Evolutionary conservation across 2,888 invertebrate genomes (phyloP).

Genomic region (Schizaphis graminum): DNA sequence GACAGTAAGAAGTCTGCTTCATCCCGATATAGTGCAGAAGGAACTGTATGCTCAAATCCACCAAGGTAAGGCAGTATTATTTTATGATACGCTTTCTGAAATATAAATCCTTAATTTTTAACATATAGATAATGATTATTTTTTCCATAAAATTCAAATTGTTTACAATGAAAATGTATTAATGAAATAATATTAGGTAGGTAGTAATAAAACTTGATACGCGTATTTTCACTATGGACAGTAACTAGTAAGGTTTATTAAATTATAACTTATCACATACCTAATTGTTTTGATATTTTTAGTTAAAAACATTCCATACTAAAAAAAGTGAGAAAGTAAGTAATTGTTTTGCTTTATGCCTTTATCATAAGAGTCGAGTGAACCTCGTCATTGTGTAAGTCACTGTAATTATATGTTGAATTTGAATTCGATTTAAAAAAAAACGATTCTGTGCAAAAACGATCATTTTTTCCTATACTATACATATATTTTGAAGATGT

Average conservation of each 20-base stretch:
- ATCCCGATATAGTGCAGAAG: slow-evolving; percentile 30
- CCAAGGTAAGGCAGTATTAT: slow-evolving; percentile 34
- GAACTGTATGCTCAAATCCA: slow-evolving; percentile 29
- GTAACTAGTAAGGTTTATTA: background rate
- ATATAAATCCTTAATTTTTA: background rate
- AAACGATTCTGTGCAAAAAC: background rate
- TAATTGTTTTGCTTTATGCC: background rate
- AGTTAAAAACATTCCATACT: background rate
- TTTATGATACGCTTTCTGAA: background rate
- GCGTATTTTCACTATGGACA: background rate
- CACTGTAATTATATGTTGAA: background rate
- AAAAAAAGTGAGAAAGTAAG: background rate
- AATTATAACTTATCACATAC: background rate
- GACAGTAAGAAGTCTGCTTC: slow-evolving; percentile 29
- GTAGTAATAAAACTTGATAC: background rate
- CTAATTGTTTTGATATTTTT: background rate
- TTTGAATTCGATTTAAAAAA: background rate
- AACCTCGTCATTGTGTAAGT: background rate
- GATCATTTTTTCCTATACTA: background rate
- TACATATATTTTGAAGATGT: background rate
- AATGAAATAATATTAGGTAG: background rate
- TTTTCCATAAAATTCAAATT: background rate
- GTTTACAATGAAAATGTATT: background rate
- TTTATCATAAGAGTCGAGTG: background rate
- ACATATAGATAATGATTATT: background rate